A percentile compares a stretch with the other conserved stretches of the same genome.
phyloP scores from a whole-genome alignment of 2,113 vertebrate genomes.

The Pogonocichla stellata region DNA sequence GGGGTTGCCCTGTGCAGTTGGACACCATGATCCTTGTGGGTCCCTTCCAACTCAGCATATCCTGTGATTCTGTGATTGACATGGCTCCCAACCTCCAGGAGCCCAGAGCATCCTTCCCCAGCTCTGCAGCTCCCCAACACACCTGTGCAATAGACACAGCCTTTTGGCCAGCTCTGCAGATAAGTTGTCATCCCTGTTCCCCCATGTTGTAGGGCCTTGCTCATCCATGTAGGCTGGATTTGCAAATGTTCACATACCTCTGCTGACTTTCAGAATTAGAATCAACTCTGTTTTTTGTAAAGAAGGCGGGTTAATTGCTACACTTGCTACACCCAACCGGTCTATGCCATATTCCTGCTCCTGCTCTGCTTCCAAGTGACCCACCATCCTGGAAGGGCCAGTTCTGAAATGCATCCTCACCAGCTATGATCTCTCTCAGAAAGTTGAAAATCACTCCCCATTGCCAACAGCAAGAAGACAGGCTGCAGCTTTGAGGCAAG shows the following conservation, averaged over 20 bases:
- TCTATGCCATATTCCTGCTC: background rate
- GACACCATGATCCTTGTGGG: background rate
- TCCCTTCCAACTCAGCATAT: background rate
- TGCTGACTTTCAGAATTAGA: background rate
- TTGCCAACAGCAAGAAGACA: background rate
- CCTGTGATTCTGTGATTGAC: background rate
- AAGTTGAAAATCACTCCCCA: background rate
- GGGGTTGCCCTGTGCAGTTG: background rate
- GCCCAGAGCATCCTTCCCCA: background rate
- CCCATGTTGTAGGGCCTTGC: background rate
- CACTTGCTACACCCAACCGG: background rate
- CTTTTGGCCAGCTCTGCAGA: background rate
- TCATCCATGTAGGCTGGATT: background rate
- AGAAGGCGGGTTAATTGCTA: background rate
- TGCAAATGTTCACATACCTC: background rate
- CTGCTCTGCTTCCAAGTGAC: background rate
- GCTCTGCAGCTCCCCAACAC: background rate
- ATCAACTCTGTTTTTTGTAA: background rate
- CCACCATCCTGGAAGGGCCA: rapidly evolving
- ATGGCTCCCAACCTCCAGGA: background rate
- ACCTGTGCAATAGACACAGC: rapidly evolving
- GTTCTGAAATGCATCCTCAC: background rate
- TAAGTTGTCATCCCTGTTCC: background rate
- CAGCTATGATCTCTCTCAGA: background rate
- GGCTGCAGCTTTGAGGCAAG: background rate